phyloP scores from a whole-genome alignment of 2,888 invertebrate species.

The Nomada fabriciana region DNA sequence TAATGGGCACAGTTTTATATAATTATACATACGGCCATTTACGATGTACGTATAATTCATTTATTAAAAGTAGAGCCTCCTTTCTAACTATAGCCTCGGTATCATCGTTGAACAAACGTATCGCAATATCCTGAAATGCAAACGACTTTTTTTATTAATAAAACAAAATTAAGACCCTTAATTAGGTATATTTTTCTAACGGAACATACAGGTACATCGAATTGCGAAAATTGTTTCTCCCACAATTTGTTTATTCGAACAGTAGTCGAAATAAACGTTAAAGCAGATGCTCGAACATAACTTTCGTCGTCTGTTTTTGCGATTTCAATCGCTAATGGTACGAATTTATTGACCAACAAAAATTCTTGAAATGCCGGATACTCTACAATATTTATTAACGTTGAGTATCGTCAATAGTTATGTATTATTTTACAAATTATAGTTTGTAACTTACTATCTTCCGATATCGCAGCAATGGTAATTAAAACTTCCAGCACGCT shows the following conservation, averaged over 20 bases:
- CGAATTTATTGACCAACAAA: conserved; percentile 88
- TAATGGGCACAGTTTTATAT: neutral
- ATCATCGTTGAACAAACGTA: conserved; percentile 87
- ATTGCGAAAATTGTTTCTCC: conserved; percentile 87
- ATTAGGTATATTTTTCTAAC: conserved; percentile 31
- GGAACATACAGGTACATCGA: conserved; percentile 87
- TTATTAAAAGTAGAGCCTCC: conserved; percentile 89
- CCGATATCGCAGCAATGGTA: conserved; percentile 89
- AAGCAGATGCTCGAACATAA: conserved; percentile 91
- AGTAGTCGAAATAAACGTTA: conserved; percentile 89
- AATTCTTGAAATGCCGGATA: conserved; percentile 92
- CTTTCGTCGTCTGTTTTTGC: conserved; percentile 89
- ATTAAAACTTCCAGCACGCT: conserved; percentile 90
- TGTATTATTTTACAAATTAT: conserved; percentile 7
- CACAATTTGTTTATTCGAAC: conserved; percentile 88
- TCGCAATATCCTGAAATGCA: conserved; percentile 85
- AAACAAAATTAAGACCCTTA: neutral
- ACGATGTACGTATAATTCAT: conserved; percentile 88
- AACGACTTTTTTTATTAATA: conserved; percentile 82
- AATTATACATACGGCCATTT: conserved; percentile 85
- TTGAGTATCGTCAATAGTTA: neutral
- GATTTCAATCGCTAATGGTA: conserved; percentile 88
- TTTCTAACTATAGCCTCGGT: conserved; percentile 92
- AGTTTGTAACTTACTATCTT: conserved; percentile 87
- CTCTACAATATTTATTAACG: conserved; percentile 85